Evolutionary conservation across 2,113 vertebrate species (phyloP).

Genomic region (Ornithorhynchus anatinus): DNA sequence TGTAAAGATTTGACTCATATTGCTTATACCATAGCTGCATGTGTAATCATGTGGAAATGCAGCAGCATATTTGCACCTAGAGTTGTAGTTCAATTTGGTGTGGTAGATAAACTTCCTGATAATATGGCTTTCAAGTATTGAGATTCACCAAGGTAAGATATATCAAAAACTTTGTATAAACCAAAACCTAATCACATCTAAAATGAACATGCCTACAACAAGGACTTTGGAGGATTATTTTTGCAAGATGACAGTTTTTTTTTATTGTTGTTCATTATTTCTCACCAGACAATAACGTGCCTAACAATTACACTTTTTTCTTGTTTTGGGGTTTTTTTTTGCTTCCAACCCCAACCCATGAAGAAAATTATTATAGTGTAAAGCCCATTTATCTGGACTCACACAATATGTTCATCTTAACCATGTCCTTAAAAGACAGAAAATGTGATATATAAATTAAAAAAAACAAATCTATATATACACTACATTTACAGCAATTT

Average conservation of each 20-base stretch:
- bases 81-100: not conserved
- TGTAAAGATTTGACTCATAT: not conserved
- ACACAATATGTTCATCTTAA: too few relatives aligned
- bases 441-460: too few relatives aligned
- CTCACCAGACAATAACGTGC: constrained; percentile 1
- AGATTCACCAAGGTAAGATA: not conserved
- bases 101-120: not conserved
- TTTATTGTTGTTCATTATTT: not conserved
- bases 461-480: too few relatives aligned
- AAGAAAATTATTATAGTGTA: not conserved
- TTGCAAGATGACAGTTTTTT: not conserved
- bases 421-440: too few relatives aligned
- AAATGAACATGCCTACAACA: not conserved
- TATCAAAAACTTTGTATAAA: not conserved
- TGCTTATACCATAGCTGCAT: not conserved
- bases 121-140: not conserved
- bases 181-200: not conserved
- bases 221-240: constrained; percentile 6
- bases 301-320: not conserved
- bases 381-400: constrained; percentile 13
- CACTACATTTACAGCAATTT: too few relatives aligned
- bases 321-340: too few relatives aligned
- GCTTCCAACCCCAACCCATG: too few relatives aligned
- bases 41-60: not conserved
- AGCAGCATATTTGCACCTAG: not conserved